Evolutionary conservation across 2,888 invertebrate species (phyloP).

Genomic region (Priocnemis perturbator): DNA sequence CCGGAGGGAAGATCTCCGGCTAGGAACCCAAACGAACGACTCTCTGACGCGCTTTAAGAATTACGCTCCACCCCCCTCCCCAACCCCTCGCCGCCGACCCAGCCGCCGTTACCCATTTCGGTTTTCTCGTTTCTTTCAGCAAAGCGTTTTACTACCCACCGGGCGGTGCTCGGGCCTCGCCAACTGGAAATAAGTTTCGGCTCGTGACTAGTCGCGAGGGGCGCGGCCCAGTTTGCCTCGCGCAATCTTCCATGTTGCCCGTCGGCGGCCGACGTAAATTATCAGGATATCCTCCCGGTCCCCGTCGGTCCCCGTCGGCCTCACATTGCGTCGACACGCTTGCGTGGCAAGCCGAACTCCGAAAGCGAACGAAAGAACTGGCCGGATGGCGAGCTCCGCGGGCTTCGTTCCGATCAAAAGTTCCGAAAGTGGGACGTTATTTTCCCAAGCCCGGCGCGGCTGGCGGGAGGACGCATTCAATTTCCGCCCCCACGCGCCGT

Average conservation of each 20-base stretch:
- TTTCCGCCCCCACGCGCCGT: constrained; percentile 58
- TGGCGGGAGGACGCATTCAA: constrained; percentile 67
- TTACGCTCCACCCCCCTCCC: too few species aligned
- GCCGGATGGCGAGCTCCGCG: constrained; percentile 7
- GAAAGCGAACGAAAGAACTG: constrained; percentile 24
- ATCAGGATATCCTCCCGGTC: too few species aligned
- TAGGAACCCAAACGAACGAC: too few species aligned
- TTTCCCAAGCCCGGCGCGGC: constrained; percentile 45
- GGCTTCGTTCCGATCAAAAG: constrained; percentile 57
- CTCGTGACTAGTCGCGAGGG: constrained; percentile 58
- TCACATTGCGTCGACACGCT: constrained; percentile 54
- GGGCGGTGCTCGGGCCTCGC: constrained; percentile 22
- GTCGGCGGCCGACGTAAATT: too few species aligned
- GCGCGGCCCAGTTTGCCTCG: constrained; percentile 56
- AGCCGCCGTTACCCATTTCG: not conserved
- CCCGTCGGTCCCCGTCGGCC: constrained; percentile 44
- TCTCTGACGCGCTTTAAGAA: too few species aligned
- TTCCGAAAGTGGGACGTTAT: constrained; percentile 66
- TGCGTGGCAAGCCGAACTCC: too few species aligned
- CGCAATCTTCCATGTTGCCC: constrained; percentile 59
- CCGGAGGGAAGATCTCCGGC: too few species aligned
- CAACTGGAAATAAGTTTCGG: constrained; percentile 60
- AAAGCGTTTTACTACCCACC: constrained; percentile 48
- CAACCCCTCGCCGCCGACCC: too few species aligned
- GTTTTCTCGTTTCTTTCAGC: constrained; percentile 33